Conservation (phyloP, 2,113 vertebrate species). For the Mobula hypostoma region DNA sequence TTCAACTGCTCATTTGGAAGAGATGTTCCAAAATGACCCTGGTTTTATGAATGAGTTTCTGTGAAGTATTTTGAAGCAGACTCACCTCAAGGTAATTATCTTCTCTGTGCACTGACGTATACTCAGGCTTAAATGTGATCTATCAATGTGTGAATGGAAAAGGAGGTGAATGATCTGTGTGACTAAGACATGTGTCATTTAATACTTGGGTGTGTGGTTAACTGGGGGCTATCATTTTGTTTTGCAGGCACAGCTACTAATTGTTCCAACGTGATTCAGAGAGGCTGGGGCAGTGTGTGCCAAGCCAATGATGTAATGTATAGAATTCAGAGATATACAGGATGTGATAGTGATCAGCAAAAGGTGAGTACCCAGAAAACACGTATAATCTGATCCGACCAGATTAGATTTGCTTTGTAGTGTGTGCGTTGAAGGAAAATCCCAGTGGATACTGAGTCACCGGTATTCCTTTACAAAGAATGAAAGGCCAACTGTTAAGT, state of each 20-base stretch:
- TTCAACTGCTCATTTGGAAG: background rate
- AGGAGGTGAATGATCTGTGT: background rate
- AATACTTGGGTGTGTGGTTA: constrained; percentile 28
- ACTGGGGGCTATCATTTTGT: background rate
- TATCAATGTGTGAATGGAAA: background rate
- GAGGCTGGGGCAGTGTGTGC: background rate
- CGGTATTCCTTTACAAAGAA: background rate
- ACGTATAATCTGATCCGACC: background rate
- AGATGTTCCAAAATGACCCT: background rate
- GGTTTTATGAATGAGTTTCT: background rate
- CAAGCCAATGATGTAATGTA: background rate
- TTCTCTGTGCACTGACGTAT: too few species aligned
- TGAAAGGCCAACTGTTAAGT: constrained; percentile 12
- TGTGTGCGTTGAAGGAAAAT: background rate
- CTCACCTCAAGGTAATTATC: background rate
- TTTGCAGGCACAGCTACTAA: background rate
- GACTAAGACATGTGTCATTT: background rate
- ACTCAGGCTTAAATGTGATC: background rate
- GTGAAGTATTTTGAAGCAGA: background rate
- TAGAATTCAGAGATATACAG: background rate
- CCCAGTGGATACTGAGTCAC: constrained; percentile 19
- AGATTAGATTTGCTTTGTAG: constrained; percentile 16
- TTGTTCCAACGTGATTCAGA: background rate
- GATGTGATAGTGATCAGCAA: background rate
- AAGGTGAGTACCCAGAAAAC: background rate